A percentile compares a stretch with the other conserved stretches of the same genome.
Conservation (phyloP, 2,888 invertebrate species). For the Drosophila colorata region DNA sequence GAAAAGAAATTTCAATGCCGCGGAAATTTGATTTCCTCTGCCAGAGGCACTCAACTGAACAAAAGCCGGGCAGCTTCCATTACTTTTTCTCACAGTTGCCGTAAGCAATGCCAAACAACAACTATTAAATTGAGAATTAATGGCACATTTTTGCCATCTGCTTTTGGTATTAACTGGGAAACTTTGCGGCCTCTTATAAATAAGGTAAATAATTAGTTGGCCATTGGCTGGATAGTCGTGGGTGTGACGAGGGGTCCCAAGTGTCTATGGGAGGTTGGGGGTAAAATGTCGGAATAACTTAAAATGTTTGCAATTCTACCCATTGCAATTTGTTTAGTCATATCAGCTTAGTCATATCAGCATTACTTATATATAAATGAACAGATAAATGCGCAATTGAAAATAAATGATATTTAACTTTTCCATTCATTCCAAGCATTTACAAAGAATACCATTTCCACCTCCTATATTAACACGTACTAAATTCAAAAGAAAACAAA, state of each 20-base stretch:
- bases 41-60: slow-evolving; percentile 25
- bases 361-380: background rate
- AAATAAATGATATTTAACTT: background rate
- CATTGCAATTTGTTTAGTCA: no score
- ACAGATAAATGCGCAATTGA: background rate
- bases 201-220: slow-evolving; percentile 31
- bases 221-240: slow-evolving; percentile 3
- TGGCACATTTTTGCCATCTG: slow-evolving; percentile 39
- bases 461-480: no score
- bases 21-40: slow-evolving; percentile 31
- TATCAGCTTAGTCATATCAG: background rate
- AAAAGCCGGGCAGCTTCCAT: slow-evolving; percentile 8
- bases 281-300: no score
- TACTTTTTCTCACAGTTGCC: background rate
- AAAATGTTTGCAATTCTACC: no score
- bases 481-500: slow-evolving; percentile 6
- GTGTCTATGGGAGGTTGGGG: background rate
- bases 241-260: no score
- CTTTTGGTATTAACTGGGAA: slow-evolving; percentile 24
- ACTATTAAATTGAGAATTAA: slow-evolving; percentile 47
- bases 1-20: slow-evolving; percentile 17
- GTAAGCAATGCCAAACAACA: slow-evolving; percentile 24
- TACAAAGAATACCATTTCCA: background rate
- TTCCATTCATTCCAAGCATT: background rate
- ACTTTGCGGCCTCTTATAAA: slow-evolving; percentile 28